These are phyloP conservation scores for Cynaeus angustus DNA, from an alignment of 2,888 invertebrate species.

Conservation along the genomic window DNA sequence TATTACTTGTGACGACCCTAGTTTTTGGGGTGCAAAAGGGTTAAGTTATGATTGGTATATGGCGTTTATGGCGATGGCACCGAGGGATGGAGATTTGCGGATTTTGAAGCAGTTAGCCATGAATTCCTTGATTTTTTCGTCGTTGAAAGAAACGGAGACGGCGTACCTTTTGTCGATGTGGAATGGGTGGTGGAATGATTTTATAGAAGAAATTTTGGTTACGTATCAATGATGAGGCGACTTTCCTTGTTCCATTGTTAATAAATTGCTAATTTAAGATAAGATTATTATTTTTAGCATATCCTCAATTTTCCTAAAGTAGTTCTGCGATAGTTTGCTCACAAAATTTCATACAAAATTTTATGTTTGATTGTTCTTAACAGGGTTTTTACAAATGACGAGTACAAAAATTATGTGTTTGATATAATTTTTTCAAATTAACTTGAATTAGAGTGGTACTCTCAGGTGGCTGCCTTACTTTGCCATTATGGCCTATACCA, in stretches of 20 bases:
- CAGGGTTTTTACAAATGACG: no score
- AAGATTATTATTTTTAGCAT: neutral
- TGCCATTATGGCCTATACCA: no score
- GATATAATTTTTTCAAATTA: no score
- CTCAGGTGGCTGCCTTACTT: no score
- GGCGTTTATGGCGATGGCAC: slow-evolving; percentile 84
- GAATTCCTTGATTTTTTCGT: slow-evolving; percentile 83
- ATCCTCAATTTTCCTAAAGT: no score
- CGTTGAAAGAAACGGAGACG: slow-evolving; percentile 72
- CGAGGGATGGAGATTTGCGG: slow-evolving; percentile 78
- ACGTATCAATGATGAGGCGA: neutral
- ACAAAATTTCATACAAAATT: no score
- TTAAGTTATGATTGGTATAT: slow-evolving; percentile 87
- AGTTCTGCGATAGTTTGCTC: no score
- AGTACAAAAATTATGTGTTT: no score
- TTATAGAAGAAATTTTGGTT: slow-evolving; percentile 68
- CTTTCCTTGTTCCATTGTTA: neutral
- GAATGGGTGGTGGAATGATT: slow-evolving; percentile 75
- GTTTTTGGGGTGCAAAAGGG: slow-evolving; percentile 83
- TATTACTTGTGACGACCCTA: slow-evolving; percentile 86
- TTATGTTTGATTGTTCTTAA: no score
- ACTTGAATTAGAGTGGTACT: no score
- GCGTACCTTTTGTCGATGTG: slow-evolving; percentile 73
- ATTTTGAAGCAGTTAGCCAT: slow-evolving; percentile 82
- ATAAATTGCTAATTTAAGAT: neutral